A percentile compares a stretch with the other conserved stretches of the same genome.
Conservation (phyloP, 1,140 invertebrate species). For the Caenorhabditis briggsae region DNA sequence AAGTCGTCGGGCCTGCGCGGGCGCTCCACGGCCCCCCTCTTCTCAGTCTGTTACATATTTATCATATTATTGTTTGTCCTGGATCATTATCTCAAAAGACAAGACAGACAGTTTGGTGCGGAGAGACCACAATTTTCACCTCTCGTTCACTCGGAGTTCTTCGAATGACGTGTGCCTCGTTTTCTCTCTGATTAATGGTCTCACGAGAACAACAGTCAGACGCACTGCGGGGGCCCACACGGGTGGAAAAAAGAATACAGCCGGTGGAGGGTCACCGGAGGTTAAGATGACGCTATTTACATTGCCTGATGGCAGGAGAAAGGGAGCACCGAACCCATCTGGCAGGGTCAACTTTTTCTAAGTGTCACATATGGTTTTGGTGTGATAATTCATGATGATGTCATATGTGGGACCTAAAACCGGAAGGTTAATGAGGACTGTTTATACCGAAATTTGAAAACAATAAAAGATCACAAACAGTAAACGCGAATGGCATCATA, state of each 20-base stretch:
- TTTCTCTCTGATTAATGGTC: neutral
- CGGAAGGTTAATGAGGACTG: no score
- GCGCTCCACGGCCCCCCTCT: neutral
- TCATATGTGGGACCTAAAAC: neutral
- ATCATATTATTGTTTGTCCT: conserved; percentile 48
- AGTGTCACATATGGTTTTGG: neutral
- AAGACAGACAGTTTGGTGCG: conserved; percentile 47
- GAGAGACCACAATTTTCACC: neutral
- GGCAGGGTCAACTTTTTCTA: conserved; percentile 36
- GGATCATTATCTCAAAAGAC: conserved; percentile 51
- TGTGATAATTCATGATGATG: conserved; percentile 23
- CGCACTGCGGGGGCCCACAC: conserved; percentile 7
- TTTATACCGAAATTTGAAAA: no score
- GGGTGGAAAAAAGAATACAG: conserved; percentile 27
- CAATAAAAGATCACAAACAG: no score
- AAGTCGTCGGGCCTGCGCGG: neutral
- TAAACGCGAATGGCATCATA: no score
- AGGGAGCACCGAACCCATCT: neutral
- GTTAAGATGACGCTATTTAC: conserved; percentile 55
- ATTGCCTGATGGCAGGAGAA: conserved; percentile 29
- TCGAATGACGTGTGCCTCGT: conserved; percentile 42
- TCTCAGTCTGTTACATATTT: conserved; percentile 40
- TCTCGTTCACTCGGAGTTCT: neutral
- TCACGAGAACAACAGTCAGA: neutral
- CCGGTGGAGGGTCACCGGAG: conserved; percentile 32